Evolutionary conservation across 2,888 invertebrate species (phyloP).

Genomic region (Lymantria monacha): DNA sequence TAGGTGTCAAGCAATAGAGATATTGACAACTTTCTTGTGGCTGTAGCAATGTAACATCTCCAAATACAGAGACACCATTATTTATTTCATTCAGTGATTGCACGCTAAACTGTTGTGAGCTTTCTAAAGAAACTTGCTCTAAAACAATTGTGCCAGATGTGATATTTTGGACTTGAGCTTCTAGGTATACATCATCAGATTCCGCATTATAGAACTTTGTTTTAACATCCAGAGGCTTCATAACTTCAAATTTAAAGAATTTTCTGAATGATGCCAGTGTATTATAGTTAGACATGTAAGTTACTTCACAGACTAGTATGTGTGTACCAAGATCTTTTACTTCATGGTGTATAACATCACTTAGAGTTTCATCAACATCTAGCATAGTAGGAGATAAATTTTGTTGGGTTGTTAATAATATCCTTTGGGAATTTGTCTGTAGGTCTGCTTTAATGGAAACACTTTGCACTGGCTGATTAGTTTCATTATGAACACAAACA

Average conservation of each 20-base stretch:
- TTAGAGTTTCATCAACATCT: conserved; percentile 92
- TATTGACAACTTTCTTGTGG: conserved; percentile 96
- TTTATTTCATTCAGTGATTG: conserved; percentile 87
- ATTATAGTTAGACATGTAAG: conserved; percentile 89
- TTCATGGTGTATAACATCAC: conserved; percentile 98
- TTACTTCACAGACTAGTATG: conserved; percentile 98
- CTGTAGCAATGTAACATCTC: conserved; percentile 90
- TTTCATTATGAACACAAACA: conserved; percentile 98
- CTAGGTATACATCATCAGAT: conserved; percentile 88
- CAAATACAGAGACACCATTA: conserved; percentile 88
- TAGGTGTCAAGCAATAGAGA: conserved; percentile 94
- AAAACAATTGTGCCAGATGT: conserved; percentile 96
- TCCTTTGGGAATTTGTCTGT: conserved; percentile 94
- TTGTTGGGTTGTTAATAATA: conserved; percentile 89
- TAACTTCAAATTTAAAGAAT: conserved; percentile 98
- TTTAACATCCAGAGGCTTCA: conserved; percentile 98
- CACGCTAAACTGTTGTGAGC: conserved; percentile 94
- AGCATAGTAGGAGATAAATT: conserved; percentile 83
- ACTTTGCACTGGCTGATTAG: conserved; percentile 90
- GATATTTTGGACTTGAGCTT: conserved; percentile 93
- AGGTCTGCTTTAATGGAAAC: conserved; percentile 95
- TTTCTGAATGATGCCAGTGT: conserved; percentile 94
- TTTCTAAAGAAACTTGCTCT: conserved; percentile 96
- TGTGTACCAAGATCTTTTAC: conserved; percentile 99
- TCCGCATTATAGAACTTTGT: conserved; percentile 98